These are phyloP conservation scores for Umimayanthus kanabou DNA, from an alignment of 92 coral and sea anemone genomes.

Conservation along the genomic window DNA sequence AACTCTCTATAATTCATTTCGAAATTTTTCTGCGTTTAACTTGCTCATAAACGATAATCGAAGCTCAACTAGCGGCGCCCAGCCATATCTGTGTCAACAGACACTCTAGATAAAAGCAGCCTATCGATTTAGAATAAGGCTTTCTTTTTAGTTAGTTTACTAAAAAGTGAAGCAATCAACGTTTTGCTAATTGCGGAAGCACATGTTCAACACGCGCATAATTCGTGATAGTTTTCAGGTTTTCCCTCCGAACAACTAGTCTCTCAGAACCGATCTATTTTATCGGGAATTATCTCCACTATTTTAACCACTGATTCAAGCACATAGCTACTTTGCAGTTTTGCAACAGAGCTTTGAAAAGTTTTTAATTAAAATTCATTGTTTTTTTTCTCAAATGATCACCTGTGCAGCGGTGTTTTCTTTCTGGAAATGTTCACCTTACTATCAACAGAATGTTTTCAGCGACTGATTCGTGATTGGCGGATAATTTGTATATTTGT, in stretches of 20 bases:
- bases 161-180: background rate
- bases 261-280: background rate
- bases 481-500: slow-evolving; percentile 28
- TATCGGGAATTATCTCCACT: background rate
- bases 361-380: no score
- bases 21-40: background rate
- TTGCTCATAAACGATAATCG: background rate
- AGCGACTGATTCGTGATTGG: slow-evolving; percentile 2
- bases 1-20: background rate
- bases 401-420: slow-evolving; percentile 10
- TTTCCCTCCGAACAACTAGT: background rate
- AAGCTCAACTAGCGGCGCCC: background rate
- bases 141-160: background rate
- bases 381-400: background rate
- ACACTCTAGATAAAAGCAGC: slow-evolving; percentile 1
- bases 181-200: slow-evolving; percentile 1
- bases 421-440: background rate
- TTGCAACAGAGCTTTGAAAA: background rate
- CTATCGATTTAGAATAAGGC: background rate
- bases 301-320: background rate
- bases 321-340: background rate
- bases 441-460: background rate
- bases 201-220: background rate
- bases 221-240: background rate
- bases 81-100: slow-evolving; percentile 1